These are phyloP conservation scores for Cyprinella venusta DNA, from an alignment of 2,797 vertebrate genomes.

Conservation along the genomic window DNA sequence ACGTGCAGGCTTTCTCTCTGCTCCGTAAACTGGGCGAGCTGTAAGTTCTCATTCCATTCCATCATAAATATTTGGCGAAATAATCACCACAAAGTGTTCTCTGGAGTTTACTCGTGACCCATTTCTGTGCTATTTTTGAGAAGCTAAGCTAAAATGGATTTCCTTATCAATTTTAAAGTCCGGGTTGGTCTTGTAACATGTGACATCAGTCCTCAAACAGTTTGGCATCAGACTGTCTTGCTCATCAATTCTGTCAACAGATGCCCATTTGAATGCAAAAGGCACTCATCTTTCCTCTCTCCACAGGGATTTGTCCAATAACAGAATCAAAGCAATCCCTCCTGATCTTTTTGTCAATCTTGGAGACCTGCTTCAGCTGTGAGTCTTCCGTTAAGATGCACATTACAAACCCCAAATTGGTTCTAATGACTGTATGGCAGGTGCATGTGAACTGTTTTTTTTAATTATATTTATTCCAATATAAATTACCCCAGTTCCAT, in stretches of 20 bases:
- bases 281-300: constrained; percentile 63
- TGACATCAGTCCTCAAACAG: constrained; percentile 34
- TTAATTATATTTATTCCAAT: not conserved
- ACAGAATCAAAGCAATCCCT: constrained; percentile 87
- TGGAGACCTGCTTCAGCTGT: constrained; percentile 93
- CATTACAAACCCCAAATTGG: constrained; percentile 3
- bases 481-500: not conserved
- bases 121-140: constrained; percentile 26
- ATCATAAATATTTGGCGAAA: constrained; percentile 40
- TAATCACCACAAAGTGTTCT: constrained; percentile 47
- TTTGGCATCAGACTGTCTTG: constrained; percentile 15
- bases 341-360: constrained; percentile 85
- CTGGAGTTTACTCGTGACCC: constrained; percentile 41
- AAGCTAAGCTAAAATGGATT: not conserved
- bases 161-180: constrained; percentile 19
- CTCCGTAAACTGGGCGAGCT: constrained; percentile 90
- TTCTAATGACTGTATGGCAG: not conserved
- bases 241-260: constrained; percentile 29
- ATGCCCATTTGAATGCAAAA: constrained; percentile 22
- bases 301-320: constrained; percentile 89
- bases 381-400: constrained; percentile 69
- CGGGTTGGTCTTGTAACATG: constrained; percentile 15
- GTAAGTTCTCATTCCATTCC: constrained; percentile 78
- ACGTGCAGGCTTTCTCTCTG: constrained; percentile 87
- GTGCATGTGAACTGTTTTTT: no score